Percentiles rank a stretch among this genome's conserved stretches.
These are phyloP conservation scores for Nerophis lumbriciformis DNA, from an alignment of 2,113 vertebrate genomes.

Conservation along the genomic window DNA sequence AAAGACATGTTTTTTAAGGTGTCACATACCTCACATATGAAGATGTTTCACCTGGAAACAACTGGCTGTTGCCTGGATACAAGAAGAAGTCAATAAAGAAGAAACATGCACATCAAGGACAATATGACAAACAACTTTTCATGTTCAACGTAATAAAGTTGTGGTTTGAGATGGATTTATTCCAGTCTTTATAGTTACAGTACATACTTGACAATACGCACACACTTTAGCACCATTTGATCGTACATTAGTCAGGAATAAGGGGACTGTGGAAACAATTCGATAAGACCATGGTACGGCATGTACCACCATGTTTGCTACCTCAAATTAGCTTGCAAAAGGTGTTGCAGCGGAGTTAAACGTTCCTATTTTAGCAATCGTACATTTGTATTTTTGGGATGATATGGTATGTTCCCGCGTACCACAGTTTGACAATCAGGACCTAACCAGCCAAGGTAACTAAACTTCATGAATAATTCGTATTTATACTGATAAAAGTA, in stretches of 20 bases:
- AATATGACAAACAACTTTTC: background rate
- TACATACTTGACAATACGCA: slow-evolving; percentile 62
- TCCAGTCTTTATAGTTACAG: slow-evolving; percentile 70
- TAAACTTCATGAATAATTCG: background rate
- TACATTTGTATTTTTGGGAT: too few relatives aligned
- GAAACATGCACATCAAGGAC: slow-evolving; percentile 15
- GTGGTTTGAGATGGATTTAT: slow-evolving; percentile 64
- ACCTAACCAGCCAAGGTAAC: background rate
- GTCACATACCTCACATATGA: slow-evolving; percentile 6
- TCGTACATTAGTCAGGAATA: slow-evolving; percentile 5
- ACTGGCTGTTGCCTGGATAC: slow-evolving; percentile 50
- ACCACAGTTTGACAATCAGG: too few relatives aligned
- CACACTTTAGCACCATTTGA: slow-evolving; percentile 67
- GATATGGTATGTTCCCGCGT: too few relatives aligned
- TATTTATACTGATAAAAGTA: background rate
- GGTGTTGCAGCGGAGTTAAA: too few relatives aligned
- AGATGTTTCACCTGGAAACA: slow-evolving; percentile 19
- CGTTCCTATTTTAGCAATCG: too few relatives aligned
- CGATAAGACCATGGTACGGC: too few relatives aligned
- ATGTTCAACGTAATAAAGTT: slow-evolving; percentile 23
- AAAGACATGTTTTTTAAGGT: slow-evolving; percentile 47
- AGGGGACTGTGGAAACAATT: background rate
- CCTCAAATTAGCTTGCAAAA: too few relatives aligned
- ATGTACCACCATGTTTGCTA: too few relatives aligned
- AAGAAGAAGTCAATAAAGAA: slow-evolving; percentile 34